Evolutionary conservation across 2,888 invertebrate genomes (phyloP).

Genomic region (Diplolepis rosae): DNA sequence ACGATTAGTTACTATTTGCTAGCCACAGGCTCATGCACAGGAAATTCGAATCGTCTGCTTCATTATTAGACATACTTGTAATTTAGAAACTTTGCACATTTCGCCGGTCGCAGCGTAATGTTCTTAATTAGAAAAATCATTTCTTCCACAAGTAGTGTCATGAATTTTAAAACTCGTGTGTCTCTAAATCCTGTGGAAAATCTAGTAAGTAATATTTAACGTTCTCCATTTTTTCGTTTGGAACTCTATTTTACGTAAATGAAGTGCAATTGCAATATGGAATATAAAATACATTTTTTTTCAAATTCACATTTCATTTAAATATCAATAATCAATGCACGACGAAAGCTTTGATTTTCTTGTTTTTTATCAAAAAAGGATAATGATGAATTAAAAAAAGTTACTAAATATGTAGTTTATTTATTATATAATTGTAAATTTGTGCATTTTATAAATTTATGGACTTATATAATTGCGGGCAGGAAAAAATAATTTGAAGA

Average conservation of each 20-base stretch:
- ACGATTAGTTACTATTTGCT: constrained; percentile 2
- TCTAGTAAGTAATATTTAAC: background rate
- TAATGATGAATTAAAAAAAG: no score
- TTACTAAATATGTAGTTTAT: no score
- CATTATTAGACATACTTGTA: background rate
- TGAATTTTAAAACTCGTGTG: background rate
- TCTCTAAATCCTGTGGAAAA: constrained; percentile 4
- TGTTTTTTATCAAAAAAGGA: no score
- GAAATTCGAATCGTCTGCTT: constrained; percentile 7
- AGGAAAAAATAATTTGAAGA: no score
- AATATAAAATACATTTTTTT: no score
- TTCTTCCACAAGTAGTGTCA: background rate
- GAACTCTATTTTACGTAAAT: background rate
- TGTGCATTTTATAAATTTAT: no score
- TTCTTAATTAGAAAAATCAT: background rate
- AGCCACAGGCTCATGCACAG: constrained; percentile 8
- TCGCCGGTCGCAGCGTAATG: background rate
- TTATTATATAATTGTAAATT: no score
- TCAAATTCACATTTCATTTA: no score
- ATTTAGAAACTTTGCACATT: background rate
- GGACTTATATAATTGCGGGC: no score
- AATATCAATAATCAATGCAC: no score
- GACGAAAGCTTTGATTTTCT: no score
- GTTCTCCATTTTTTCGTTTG: no score
- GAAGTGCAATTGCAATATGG: background rate